These are phyloP conservation scores for Hydrolagus affinis DNA, from an alignment of 2,113 vertebrate genomes.

Conservation along the genomic window DNA sequence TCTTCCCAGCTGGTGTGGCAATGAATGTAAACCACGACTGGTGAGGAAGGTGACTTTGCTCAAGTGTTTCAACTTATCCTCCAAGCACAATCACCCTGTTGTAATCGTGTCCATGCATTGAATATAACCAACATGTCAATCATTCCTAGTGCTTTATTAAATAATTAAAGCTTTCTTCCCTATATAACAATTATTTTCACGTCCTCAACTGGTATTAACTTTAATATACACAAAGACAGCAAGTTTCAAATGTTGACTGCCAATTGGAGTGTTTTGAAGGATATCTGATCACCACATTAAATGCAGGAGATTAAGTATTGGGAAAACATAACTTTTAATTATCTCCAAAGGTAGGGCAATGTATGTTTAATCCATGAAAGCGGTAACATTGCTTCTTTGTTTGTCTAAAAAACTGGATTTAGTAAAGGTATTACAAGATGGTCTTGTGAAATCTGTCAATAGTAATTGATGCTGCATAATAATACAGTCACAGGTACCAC, in stretches of 20 bases:
- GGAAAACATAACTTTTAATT: background rate
- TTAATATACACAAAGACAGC: background rate
- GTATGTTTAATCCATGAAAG: no score
- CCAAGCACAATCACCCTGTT: conserved; percentile 11
- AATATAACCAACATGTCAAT: background rate
- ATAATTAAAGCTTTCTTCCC: background rate
- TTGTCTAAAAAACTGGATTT: background rate
- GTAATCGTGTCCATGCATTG: conserved; percentile 8
- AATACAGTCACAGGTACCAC: background rate
- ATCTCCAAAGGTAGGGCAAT: conserved; percentile 2
- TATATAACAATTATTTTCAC: background rate
- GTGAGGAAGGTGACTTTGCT: background rate
- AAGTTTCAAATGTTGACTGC: background rate
- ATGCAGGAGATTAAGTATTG: background rate
- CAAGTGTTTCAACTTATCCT: background rate
- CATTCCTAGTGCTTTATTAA: background rate
- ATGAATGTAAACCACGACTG: background rate
- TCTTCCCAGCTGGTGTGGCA: background rate
- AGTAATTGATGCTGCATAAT: background rate
- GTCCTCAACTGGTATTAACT: background rate
- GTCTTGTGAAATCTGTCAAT: background rate
- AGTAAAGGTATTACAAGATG: background rate
- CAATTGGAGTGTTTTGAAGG: background rate
- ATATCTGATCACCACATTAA: background rate
- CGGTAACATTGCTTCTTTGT: conserved; percentile 20